A percentile compares a stretch with the other conserved stretches of the same genome.
Evolutionary conservation across 2,113 vertebrate genomes (phyloP).

Genomic region (Orthonyx spaldingii): DNA sequence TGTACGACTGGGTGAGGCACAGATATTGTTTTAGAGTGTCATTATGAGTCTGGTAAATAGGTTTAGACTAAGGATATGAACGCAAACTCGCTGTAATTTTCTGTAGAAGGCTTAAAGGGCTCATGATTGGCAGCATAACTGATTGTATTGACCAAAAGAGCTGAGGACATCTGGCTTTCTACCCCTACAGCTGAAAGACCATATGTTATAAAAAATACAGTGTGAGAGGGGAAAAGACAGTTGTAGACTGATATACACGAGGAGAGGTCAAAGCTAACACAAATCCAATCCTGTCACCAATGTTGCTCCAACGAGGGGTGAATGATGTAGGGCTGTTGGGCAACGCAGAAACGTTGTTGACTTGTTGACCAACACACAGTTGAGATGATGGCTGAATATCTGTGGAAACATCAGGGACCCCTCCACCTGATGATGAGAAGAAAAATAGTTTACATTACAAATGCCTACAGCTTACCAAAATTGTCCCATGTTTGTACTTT

Average conservation of each 20-base stretch:
- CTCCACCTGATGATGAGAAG: background rate
- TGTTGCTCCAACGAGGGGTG: background rate
- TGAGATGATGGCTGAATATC: background rate
- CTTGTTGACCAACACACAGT: background rate
- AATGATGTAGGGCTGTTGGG: background rate
- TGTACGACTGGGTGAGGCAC: background rate
- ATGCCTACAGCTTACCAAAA: background rate
- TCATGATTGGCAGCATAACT: slow-evolving; percentile 18
- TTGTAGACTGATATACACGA: background rate
- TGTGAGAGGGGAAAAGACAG: background rate
- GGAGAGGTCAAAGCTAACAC: background rate
- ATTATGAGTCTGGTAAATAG: slow-evolving; percentile 32
- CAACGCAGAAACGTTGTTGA: background rate
- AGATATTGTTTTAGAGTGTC: slow-evolving; percentile 25
- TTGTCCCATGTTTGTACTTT: background rate
- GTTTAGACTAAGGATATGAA: background rate
- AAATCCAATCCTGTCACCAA: background rate
- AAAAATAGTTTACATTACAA: background rate
- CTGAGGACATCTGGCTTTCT: background rate
- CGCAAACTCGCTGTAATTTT: background rate
- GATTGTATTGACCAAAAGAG: slow-evolving; percentile 16
- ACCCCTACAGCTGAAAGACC: slow-evolving; percentile 15
- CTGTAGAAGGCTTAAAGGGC: background rate
- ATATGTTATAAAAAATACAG: background rate
- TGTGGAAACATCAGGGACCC: background rate